Evolutionary conservation across 64 coral and sea anemone species (phyloP), one percentile per base, ranked within the genome.

Genomic region (Porites australiensis): DNA sequence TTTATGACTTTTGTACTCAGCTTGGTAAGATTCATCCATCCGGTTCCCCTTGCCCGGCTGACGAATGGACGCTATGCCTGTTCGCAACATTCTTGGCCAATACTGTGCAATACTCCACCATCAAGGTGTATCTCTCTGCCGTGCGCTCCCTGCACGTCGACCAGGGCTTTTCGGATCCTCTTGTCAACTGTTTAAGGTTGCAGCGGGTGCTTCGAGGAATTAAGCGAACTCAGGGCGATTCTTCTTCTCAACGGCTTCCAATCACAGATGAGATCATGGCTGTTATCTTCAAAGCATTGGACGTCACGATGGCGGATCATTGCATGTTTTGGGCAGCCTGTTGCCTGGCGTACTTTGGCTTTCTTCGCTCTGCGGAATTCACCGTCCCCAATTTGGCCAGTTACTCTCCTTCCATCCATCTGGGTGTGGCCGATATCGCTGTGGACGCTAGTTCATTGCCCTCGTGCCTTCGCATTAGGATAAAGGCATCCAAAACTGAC

Each of bases 291-390:
- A 54, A 54, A 54, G 52, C 52, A 54, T 8, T 54, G 52, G 52
- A 54, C 52, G 4, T 54, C 52, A 54, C 52, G 4, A 54, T 54
- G 52, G 52, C 52, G 52, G 52, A 54, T 54, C 52, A 54, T 54
- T 70, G 67, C 49, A 68, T 87, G 66, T 87, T 87, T 14, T 72
- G 83, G 83, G 64, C 83, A n/a, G 83, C 83, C 43, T 66, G 63
- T 44, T 19, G 43, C 20, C 19, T 55, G 9, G 83, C 67, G 5
- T 87, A n/a, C 22, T 87, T 87, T 55, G 83, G 83, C 7, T 57
- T 87, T 18, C 83, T 58, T 6, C 10, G 49, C 16, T 67, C 68
- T 23, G 68, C 64, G 5, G 67, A 87, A 71, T 87, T 72, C 46
- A 87, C 83, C 8, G 16, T 53, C 2, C 80, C 80, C 16, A 8